Percentiles rank a stretch among this genome's conserved stretches.
Conservation (phyloP, 1,140 invertebrate species). For the Euwallacea fornicatus region DNA sequence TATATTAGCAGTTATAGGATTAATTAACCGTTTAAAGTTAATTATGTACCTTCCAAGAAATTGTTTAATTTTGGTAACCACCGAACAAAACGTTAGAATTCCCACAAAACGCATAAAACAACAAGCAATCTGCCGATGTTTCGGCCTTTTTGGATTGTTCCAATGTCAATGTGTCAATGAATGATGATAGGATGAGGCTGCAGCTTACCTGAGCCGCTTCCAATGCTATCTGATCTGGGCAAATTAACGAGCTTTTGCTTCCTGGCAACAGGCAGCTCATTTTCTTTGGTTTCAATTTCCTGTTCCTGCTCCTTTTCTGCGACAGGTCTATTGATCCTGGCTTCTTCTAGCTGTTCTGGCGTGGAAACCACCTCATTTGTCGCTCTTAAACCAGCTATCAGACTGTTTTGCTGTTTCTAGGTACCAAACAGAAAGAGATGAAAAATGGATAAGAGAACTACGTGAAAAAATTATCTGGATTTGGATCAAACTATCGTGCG, state of each 20-base stretch:
- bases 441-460: too few relatives aligned
- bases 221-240: constrained; percentile 76
- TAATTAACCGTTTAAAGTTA: too few relatives aligned
- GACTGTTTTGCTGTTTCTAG: constrained; percentile 89
- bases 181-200: background rate
- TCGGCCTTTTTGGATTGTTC: background rate
- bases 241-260: constrained; percentile 58
- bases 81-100: too few relatives aligned
- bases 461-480: too few relatives aligned
- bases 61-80: too few relatives aligned
- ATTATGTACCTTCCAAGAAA: too few relatives aligned
- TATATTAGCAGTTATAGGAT: too few relatives aligned
- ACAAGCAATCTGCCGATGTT: too few relatives aligned
- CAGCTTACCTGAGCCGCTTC: constrained; percentile 63
- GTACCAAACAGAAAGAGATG: background rate
- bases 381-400: constrained; percentile 86
- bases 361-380: constrained; percentile 74
- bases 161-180: background rate
- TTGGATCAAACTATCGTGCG: too few relatives aligned
- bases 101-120: too few relatives aligned
- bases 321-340: constrained; percentile 54
- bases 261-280: constrained; percentile 48
- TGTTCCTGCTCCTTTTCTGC: constrained; percentile 49
- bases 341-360: constrained; percentile 65
- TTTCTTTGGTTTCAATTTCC: constrained; percentile 55